Evolutionary conservation across 2,113 vertebrate species (phyloP).

Genomic region (Arvicanthis niloticus): DNA sequence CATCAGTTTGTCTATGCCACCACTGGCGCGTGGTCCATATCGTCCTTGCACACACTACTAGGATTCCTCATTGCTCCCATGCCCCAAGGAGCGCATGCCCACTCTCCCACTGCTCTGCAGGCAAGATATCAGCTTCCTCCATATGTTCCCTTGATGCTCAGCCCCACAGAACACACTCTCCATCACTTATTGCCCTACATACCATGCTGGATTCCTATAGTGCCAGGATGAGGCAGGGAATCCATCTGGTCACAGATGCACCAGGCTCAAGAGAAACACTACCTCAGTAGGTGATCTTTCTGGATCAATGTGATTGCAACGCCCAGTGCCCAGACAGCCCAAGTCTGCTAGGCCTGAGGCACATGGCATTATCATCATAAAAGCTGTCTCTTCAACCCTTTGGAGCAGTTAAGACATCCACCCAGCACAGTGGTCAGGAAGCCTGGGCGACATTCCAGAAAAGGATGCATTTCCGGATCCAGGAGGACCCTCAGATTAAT

Average conservation of each 20-base stretch:
- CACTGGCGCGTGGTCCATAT: too few species aligned
- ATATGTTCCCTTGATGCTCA: not conserved
- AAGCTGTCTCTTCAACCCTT: not conserved
- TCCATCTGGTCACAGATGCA: too few species aligned
- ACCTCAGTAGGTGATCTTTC: not conserved
- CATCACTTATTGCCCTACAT: not conserved
- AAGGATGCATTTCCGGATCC: not conserved
- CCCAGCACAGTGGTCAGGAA: too few species aligned
- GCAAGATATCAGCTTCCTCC: not conserved
- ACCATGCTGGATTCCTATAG: not conserved
- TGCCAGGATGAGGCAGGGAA: not conserved
- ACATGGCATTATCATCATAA: too few species aligned
- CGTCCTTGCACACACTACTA: too few species aligned
- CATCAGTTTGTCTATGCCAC: not conserved
- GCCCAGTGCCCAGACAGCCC: not conserved
- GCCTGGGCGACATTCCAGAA: too few species aligned
- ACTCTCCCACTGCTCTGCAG: not conserved
- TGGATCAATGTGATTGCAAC: accelerated
- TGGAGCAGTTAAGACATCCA: not conserved
- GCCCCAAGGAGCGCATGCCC: too few species aligned
- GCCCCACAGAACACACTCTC: not conserved
- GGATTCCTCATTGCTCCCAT: not conserved
- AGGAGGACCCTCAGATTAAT: accelerated
- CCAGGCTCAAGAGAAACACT: not conserved
- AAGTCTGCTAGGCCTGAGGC: accelerated